phyloP scores from a whole-genome alignment of 1,140 invertebrate genomes.

The Copidosoma floridanum region DNA sequence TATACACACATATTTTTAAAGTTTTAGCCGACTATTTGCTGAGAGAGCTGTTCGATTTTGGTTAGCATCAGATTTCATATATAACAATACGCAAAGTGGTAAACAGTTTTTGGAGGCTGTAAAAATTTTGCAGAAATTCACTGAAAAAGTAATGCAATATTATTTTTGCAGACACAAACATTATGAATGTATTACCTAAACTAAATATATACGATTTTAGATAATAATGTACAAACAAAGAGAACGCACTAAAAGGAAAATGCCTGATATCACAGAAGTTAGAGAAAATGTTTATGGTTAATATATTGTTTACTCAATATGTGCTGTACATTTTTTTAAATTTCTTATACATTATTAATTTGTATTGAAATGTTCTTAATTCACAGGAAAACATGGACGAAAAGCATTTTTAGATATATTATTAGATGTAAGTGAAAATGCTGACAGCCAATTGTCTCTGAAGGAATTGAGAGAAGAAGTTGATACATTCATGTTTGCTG shows the following conservation, averaged over 20 bases:
- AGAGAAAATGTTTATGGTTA: constrained; percentile 22
- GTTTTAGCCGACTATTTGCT: too few relatives aligned
- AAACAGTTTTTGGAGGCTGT: constrained; percentile 37
- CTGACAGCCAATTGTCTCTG: constrained; percentile 60
- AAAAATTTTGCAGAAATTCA: constrained; percentile 42
- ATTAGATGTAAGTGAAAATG: constrained; percentile 59
- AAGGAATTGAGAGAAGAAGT: constrained; percentile 71
- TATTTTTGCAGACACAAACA: background rate
- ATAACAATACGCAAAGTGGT: constrained; percentile 35
- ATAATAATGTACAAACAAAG: constrained; percentile 30
- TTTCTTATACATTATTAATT: background rate
- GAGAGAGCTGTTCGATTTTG: constrained; percentile 40
- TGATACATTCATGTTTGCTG: constrained; percentile 78
- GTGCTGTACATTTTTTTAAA: background rate
- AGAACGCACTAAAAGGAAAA: constrained; percentile 19
- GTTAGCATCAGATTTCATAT: constrained; percentile 35
- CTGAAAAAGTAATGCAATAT: constrained; percentile 34
- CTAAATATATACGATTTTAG: constrained; percentile 11
- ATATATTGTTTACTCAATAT: background rate
- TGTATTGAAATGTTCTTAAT: background rate
- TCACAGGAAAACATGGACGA: constrained; percentile 34
- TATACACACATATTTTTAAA: too few relatives aligned
- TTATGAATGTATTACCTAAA: background rate
- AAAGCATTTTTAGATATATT: constrained; percentile 71
- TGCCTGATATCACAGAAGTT: background rate